A percentile compares a stretch with the other conserved stretches of the same genome.
These are phyloP conservation scores for Strigamia crassipes DNA, from an alignment of 2,888 invertebrate genomes.

Conservation along the genomic window DNA sequence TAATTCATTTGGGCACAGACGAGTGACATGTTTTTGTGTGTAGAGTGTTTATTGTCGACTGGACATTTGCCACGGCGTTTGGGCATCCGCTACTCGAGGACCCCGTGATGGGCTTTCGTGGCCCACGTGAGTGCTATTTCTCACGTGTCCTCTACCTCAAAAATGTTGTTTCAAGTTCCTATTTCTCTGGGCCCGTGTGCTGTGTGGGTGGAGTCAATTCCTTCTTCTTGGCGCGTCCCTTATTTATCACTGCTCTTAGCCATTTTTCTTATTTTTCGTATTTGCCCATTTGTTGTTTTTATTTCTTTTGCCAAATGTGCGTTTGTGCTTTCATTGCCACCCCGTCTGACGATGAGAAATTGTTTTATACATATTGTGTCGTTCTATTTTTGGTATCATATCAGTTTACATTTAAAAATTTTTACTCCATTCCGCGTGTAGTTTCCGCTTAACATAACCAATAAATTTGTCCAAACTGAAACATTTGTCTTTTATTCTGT, in stretches of 20 bases:
- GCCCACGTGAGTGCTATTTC: constrained; percentile 12
- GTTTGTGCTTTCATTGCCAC: constrained; percentile 21
- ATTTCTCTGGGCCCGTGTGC: constrained; percentile 21
- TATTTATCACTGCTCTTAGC: constrained; percentile 21
- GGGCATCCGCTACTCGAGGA: constrained; percentile 16
- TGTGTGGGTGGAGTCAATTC: constrained; percentile 21
- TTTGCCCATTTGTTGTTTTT: background rate
- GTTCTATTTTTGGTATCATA: constrained; percentile 49
- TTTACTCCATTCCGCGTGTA: constrained; percentile 49
- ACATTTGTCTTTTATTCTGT: background rate
- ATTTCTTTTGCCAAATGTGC: constrained; percentile 5
- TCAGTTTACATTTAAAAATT: constrained; percentile 45
- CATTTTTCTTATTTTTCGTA: constrained; percentile 2
- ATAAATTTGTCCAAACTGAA: constrained; percentile 48
- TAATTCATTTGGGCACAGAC: constrained; percentile 19
- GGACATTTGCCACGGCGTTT: constrained; percentile 21
- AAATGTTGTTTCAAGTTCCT: constrained; percentile 21
- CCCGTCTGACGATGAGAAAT: constrained; percentile 43
- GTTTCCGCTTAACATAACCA: constrained; percentile 48
- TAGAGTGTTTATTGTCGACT: constrained; percentile 8
- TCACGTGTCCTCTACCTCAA: constrained; percentile 21
- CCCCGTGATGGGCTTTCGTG: constrained; percentile 21
- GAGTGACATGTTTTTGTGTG: constrained; percentile 17
- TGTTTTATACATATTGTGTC: constrained; percentile 50
- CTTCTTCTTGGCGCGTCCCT: constrained; percentile 16